Percentiles rank a stretch among this genome's conserved stretches.
phyloP scores from a whole-genome alignment of 1,140 invertebrate species.

The Drosophila pandora region DNA sequence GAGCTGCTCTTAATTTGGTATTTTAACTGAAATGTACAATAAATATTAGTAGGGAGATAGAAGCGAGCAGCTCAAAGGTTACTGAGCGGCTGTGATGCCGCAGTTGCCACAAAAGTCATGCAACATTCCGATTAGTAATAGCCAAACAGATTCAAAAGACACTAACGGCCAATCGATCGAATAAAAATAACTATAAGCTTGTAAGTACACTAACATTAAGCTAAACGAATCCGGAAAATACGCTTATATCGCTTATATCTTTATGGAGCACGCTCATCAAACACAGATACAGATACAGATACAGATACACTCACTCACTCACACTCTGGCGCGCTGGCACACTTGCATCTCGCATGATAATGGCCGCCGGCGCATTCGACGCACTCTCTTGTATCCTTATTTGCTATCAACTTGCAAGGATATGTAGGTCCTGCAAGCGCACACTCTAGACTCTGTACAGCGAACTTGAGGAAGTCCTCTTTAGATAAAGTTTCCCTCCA shows the following conservation, averaged over 20 bases:
- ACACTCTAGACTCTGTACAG: conserved; percentile 70
- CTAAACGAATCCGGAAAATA: conserved; percentile 60
- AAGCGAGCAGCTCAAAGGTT: conserved; percentile 64
- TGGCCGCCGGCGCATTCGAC: conserved; percentile 41
- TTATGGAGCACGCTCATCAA: conserved; percentile 73
- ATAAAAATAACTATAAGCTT: conserved; percentile 57
- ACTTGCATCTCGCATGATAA: conserved; percentile 1
- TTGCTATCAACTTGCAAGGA: conserved; percentile 27
- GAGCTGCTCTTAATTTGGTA: conserved; percentile 69
- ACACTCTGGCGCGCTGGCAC: background rate
- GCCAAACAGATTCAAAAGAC: conserved; percentile 15
- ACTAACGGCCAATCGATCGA: conserved; percentile 44
- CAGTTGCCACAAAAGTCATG: conserved; percentile 43
- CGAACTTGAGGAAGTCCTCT: conserved; percentile 36
- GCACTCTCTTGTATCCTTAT: conserved; percentile 19
- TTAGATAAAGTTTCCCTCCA: conserved; percentile 21
- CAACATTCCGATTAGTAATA: conserved; percentile 33
- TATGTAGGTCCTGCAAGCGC: conserved; percentile 44
- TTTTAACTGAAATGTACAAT: conserved; percentile 69
- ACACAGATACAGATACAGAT: conserved; percentile 13
- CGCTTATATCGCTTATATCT: conserved; percentile 32
- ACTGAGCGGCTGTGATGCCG: too few species aligned
- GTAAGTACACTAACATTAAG: conserved; percentile 64
- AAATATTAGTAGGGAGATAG: conserved; percentile 66
- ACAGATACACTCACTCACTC: conserved; percentile 9